Percentiles rank a stretch among this genome's conserved stretches.
Conservation (phyloP, 2,888 invertebrate genomes). For the Oscheius sp. region DNA sequence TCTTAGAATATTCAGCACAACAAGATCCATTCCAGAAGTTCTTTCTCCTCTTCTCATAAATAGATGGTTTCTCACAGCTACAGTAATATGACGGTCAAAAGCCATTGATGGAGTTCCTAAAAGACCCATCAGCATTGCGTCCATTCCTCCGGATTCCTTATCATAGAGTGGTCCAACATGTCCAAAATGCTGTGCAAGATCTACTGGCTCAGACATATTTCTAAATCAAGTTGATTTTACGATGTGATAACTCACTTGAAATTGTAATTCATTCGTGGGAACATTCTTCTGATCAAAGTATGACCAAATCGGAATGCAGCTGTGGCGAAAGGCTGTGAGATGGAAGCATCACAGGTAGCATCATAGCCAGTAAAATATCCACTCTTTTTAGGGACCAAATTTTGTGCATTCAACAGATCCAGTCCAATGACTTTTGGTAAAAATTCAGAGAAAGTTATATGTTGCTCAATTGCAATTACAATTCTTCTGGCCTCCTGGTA, state of each 20-base stretch:
- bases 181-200: conserved; percentile 65
- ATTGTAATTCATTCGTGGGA: conserved; percentile 75
- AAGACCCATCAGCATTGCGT: conserved; percentile 68
- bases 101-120: conserved; percentile 70
- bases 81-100: conserved; percentile 68
- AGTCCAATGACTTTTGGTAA: conserved; percentile 87
- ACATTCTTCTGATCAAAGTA: conserved; percentile 83
- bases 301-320: conserved; percentile 78
- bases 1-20: conserved; percentile 85
- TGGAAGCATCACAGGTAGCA: conserved; percentile 78
- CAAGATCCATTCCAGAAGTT: conserved; percentile 89
- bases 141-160: conserved; percentile 59
- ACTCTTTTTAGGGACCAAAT: conserved; percentile 80
- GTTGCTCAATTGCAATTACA: conserved; percentile 75
- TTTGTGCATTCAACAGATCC: conserved; percentile 73
- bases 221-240: conserved; percentile 22
- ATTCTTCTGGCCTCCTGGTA: conserved; percentile 72
- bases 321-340: conserved; percentile 84
- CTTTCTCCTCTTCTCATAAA: conserved; percentile 87
- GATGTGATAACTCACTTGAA: conserved; percentile 39
- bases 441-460: conserved; percentile 72
- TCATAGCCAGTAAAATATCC: conserved; percentile 75
- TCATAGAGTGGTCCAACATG: conserved; percentile 68
- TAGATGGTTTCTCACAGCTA: conserved; percentile 78
- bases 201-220: conserved; percentile 65